Conservation (phyloP, 2,888 invertebrate species). For the Calephelis perditalis region DNA sequence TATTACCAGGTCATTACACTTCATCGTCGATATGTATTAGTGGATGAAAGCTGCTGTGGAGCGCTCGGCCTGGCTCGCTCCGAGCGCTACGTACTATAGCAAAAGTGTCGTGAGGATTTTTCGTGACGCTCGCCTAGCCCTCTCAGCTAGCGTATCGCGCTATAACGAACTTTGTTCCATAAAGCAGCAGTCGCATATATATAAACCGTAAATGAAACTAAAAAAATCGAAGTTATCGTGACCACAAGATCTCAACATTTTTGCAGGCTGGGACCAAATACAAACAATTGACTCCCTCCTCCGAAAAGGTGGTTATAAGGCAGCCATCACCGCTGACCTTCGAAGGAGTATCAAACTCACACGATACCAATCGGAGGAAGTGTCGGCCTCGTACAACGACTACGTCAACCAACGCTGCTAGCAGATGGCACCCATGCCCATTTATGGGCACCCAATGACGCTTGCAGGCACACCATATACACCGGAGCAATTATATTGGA, state of each 20-base stretch:
- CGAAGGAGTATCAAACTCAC: slow-evolving; percentile 95
- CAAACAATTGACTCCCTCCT: slow-evolving; percentile 98
- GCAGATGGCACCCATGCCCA: slow-evolving; percentile 73
- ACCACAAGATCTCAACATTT: not conserved
- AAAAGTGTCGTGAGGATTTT: too few species aligned
- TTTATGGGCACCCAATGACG: slow-evolving; percentile 18
- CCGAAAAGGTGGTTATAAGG: slow-evolving; percentile 97
- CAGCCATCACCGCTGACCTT: slow-evolving; percentile 91
- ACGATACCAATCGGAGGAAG: slow-evolving; percentile 97
- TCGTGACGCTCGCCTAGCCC: too few species aligned
- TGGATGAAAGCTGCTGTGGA: too few species aligned
- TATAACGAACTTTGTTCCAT: too few species aligned
- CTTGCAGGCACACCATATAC: slow-evolving; percentile 26
- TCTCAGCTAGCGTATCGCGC: too few species aligned
- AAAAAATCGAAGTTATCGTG: not conserved
- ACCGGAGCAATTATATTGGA: slow-evolving; percentile 32
- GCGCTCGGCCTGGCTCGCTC: too few species aligned
- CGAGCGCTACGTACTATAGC: too few species aligned
- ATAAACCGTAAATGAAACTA: too few species aligned
- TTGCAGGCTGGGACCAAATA: slow-evolving; percentile 97
- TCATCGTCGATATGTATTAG: too few species aligned
- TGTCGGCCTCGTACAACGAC: slow-evolving; percentile 92
- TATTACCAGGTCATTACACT: too few species aligned
- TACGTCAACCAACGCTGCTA: slow-evolving; percentile 88
- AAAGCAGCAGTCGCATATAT: too few species aligned